Evolutionary conservation across 2,888 invertebrate genomes (phyloP).

Genomic region (Calephelis perditalis): DNA sequence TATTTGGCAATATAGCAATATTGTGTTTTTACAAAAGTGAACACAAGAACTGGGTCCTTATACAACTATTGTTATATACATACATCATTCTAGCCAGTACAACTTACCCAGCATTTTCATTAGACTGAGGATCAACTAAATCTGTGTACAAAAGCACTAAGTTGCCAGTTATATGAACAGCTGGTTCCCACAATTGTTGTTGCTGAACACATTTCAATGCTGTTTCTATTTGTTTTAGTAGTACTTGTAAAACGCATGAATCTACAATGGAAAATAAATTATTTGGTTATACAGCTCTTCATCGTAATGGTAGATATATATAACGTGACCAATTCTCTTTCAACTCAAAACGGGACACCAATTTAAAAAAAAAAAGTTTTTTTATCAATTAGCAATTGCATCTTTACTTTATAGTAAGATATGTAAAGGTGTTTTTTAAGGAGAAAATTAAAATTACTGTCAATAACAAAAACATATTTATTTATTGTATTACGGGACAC

Average conservation of each 20-base stretch:
- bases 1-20: too few relatives aligned
- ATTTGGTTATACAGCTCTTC: neutral
- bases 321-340: neutral
- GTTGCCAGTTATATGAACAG: slow-evolving; percentile 35
- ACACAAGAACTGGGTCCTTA: too few relatives aligned
- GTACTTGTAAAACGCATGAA: slow-evolving; percentile 58
- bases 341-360: neutral
- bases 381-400: too few relatives aligned
- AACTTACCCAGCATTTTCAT: slow-evolving; percentile 36
- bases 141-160: slow-evolving; percentile 43
- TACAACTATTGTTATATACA: too few relatives aligned
- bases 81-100: neutral
- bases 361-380: too few relatives aligned
- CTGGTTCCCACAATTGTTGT: slow-evolving; percentile 34
- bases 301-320: too few relatives aligned
- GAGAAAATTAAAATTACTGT: too few relatives aligned
- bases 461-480: too few relatives aligned
- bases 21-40: too few relatives aligned
- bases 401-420: too few relatives aligned
- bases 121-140: slow-evolving; percentile 27
- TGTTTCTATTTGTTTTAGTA: slow-evolving; percentile 55
- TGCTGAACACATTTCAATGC: slow-evolving; percentile 51
- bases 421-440: too few relatives aligned
- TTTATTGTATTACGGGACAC: too few relatives aligned
- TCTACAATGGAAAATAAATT: slow-evolving; percentile 41